Base-by-base conservation (phyloP, 2,888 invertebrate species). In the Drosophila differens region DNA sequence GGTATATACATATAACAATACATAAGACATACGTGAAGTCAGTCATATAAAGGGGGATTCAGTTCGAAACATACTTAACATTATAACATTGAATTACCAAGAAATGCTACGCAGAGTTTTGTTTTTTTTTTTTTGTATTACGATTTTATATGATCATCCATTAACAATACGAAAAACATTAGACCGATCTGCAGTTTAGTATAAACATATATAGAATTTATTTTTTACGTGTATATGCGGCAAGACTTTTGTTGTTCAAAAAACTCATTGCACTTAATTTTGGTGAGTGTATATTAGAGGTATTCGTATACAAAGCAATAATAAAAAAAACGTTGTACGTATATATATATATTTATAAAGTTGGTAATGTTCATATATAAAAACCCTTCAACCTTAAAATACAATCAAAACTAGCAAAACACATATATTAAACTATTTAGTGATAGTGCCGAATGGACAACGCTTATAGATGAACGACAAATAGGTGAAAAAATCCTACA, bases 11-110 rank as follows among this genome's bases (percentile, higher is more conserved):
- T 89, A 75, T 77, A 85, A 85, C 89, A 90, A 86, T 86, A 86
- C 91, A 85, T 90, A 83, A 89, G 85, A 85, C 89, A 85, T 85
- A 85, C 90, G 83, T 89, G 88, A 88, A 74, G 70, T 80, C 86
- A 85, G 82, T 78, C 88, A 85, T 62, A 73, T 81, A 80, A 51
- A 73, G 58, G 79, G 78, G 78, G 54, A 81, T 78, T 81, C 84
- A 81, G 74, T 77, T 84, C 72, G 89, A 85, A 86, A 86, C 79
- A 90, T 89, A 89, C 89, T 85, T 85, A 90, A 85, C 77, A 89
- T 90, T 81, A 83, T 68, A 86, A 90, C 91, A 86, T 85, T 90
- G 49, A 86, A 84, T 81, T 86, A 86, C 91, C 91, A 86, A 89
- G 75, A 86, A 79, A 81, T 75, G 76, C 85, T 86, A 86, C 91